Evolutionary conservation across 2,113 vertebrate genomes (phyloP).

Genomic region (Danio rerio): DNA sequence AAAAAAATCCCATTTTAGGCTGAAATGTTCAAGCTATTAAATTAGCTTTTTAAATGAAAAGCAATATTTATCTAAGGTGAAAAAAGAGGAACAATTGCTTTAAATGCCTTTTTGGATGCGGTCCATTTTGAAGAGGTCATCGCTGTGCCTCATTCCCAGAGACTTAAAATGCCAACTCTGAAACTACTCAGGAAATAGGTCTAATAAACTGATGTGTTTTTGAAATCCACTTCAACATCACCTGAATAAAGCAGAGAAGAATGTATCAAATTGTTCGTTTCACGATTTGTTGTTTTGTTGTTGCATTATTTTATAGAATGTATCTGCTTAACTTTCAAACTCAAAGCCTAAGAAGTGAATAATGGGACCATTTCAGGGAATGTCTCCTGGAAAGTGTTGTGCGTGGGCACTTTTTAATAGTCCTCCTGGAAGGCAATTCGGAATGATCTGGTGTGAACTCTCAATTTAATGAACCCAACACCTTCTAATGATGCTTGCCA

Average conservation of each 20-base stretch:
- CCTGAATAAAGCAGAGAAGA: neutral
- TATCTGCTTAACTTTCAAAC: neutral
- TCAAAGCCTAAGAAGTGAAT: conserved; percentile 12
- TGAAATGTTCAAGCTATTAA: conserved; percentile 2
- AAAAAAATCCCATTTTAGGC: neutral
- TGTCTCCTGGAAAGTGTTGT: conserved; percentile 9
- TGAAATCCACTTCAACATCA: neutral
- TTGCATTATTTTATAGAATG: neutral
- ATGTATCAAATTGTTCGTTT: neutral
- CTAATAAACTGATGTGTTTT: neutral
- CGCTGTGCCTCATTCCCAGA: neutral
- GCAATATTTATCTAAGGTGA: conserved; percentile 27
- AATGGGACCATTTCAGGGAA: neutral
- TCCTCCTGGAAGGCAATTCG: neutral
- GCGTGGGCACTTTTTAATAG: neutral
- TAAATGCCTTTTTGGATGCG: conserved; percentile 33
- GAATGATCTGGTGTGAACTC: conserved; percentile 12
- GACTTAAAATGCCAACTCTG: conserved; percentile 36
- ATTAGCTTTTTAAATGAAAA: conserved; percentile 25
- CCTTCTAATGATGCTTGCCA: conserved; percentile 31
- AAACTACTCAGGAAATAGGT: conserved; percentile 16
- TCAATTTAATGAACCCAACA: conserved; percentile 3
- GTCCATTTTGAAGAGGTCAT: conserved; percentile 29
- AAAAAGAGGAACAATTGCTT: conserved; percentile 39
- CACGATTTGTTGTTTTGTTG: neutral